phyloP scores from a whole-genome alignment of 2,113 vertebrate genomes.

The Campylomormyrus numenius region DNA sequence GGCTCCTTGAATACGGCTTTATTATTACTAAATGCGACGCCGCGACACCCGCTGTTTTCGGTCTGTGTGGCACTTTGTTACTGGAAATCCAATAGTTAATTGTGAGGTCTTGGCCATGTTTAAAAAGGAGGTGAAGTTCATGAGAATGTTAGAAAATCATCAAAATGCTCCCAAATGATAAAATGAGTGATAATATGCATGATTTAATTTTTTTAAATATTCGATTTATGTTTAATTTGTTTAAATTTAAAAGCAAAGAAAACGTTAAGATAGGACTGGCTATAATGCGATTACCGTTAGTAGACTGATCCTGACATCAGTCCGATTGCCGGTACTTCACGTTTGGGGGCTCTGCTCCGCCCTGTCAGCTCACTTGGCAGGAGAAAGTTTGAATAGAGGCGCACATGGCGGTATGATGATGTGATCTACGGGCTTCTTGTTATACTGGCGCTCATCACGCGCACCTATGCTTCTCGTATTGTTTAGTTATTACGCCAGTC shows the following conservation, averaged over 20 bases:
- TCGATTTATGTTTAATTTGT: background rate
- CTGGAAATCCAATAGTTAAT: background rate
- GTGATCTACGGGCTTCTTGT: background rate
- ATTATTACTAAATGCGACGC: background rate
- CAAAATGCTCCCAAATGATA: too few relatives aligned
- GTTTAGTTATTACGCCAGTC: background rate
- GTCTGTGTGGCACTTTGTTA: background rate
- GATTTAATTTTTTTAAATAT: background rate
- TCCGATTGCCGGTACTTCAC: constrained; percentile 22
- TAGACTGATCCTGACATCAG: constrained; percentile 28
- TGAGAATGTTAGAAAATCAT: background rate
- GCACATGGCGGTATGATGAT: background rate
- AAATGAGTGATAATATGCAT: background rate
- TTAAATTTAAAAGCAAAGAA: background rate
- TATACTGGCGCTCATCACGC: background rate
- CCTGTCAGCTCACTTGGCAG: constrained; percentile 25
- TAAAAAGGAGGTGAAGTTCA: background rate
- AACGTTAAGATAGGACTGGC: background rate
- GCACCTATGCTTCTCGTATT: background rate
- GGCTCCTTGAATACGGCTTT: background rate
- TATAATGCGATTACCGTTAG: constrained; percentile 17
- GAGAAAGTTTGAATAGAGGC: constrained; percentile 5
- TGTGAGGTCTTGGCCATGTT: background rate
- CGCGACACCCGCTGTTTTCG: background rate
- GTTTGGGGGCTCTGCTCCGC: background rate